These are phyloP conservation scores for Drosophila prolongata DNA, from an alignment of 2,888 invertebrate species.

Conservation along the genomic window DNA sequence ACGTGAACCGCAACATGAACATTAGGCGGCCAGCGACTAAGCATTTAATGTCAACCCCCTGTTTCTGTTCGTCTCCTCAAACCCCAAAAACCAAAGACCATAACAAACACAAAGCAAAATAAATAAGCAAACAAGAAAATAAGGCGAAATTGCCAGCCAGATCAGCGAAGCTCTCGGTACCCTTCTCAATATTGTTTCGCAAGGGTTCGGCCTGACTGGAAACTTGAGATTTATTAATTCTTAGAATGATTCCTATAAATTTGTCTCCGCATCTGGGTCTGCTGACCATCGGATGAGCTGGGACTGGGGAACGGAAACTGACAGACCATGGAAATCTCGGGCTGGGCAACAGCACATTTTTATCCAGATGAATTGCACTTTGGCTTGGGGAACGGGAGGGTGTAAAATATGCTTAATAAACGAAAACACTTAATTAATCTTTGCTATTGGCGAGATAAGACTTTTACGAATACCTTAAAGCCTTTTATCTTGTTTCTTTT, in stretches of 20 bases:
- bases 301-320: slow-evolving; percentile 24
- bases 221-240: slow-evolving; percentile 78
- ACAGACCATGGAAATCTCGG: slow-evolving; percentile 36
- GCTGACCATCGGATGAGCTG: slow-evolving; percentile 28
- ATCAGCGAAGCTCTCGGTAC: slow-evolving; percentile 38
- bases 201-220: slow-evolving; percentile 56
- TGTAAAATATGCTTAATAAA: slow-evolving; percentile 21
- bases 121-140: slow-evolving; percentile 41
- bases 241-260: slow-evolving; percentile 63
- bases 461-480: background rate
- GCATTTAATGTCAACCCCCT: slow-evolving; percentile 71
- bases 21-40: slow-evolving; percentile 80
- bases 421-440: slow-evolving; percentile 22
- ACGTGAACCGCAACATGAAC: slow-evolving; percentile 78
- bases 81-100: slow-evolving; percentile 10
- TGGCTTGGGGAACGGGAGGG: background rate
- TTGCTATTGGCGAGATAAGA: slow-evolving; percentile 1
- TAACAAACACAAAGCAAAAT: slow-evolving; percentile 25
- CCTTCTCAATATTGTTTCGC: slow-evolving; percentile 25
- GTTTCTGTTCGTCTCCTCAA: background rate
- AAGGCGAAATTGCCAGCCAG: slow-evolving; percentile 35
- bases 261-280: slow-evolving; percentile 32
- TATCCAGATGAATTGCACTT: slow-evolving; percentile 28
- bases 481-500: background rate
- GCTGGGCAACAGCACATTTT: slow-evolving; percentile 25